Percentiles rank a stretch among this genome's conserved stretches.
phyloP scores from a whole-genome alignment of 2,797 vertebrate genomes.

The Galagoides demidoff region DNA sequence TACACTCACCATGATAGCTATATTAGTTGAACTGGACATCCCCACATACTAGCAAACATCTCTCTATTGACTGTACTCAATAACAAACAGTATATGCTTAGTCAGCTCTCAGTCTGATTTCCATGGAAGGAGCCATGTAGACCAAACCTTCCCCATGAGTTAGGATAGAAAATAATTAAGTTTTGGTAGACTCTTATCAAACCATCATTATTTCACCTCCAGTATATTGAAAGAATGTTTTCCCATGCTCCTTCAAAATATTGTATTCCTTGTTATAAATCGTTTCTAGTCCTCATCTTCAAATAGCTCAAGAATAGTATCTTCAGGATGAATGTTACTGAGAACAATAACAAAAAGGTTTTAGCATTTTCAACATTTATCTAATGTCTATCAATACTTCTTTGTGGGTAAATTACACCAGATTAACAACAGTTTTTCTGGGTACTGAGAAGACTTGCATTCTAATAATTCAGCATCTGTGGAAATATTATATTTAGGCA shows the following conservation, averaged over 20 bases:
- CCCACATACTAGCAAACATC: background rate
- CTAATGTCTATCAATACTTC: background rate
- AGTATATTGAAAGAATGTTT: background rate
- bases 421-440: background rate
- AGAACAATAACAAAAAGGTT: background rate
- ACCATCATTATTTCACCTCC: background rate
- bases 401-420: background rate
- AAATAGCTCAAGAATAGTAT: background rate
- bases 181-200: background rate
- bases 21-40: background rate
- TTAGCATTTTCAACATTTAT: background rate
- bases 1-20: background rate
- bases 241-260: background rate
- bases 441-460: background rate
- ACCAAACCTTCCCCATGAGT: background rate
- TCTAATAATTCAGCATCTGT: background rate
- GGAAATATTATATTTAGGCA: background rate
- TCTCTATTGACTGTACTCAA: background rate
- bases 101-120: background rate
- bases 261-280: background rate
- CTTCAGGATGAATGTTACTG: background rate
- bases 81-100: background rate
- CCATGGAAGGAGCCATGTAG: background rate
- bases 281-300: background rate
- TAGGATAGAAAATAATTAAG: background rate